These are phyloP conservation scores for Gymnocypris eckloni DNA, from an alignment of 2,797 vertebrate genomes.

Conservation along the genomic window DNA sequence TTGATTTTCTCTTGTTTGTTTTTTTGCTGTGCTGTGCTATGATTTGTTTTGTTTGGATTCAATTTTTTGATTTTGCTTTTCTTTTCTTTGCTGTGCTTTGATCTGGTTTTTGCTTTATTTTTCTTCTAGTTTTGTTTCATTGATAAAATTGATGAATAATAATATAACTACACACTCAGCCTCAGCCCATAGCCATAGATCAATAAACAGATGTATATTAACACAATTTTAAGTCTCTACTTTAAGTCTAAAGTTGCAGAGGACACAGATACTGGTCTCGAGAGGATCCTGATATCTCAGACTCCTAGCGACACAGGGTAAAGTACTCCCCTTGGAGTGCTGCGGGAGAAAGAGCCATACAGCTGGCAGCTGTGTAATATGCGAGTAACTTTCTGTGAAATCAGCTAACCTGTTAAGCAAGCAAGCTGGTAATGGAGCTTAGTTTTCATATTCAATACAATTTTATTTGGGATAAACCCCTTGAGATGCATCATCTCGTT, in stretches of 20 bases:
- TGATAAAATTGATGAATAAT: neutral
- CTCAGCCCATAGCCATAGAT: neutral
- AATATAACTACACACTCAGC: neutral
- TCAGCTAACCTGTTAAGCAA: conserved; percentile 46
- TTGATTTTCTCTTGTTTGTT: neutral
- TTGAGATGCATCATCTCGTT: no score
- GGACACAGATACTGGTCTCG: neutral
- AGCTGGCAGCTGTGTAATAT: conserved; percentile 31
- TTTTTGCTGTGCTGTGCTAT: neutral
- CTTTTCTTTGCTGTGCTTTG: no score
- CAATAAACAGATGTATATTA: neutral
- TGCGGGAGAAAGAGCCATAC: conserved; percentile 46
- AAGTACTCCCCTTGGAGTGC: conserved; percentile 50
- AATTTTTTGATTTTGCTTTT: no score
- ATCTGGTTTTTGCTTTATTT: neutral
- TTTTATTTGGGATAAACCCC: no score
- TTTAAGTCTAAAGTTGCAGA: no score
- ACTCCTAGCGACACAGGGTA: conserved; percentile 42
- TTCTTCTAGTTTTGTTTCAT: neutral
- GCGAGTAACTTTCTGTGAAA: conserved; percentile 50
- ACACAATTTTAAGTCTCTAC: neutral
- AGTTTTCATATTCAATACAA: neutral
- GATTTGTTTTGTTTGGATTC: neutral
- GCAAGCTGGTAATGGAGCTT: conserved; percentile 4
- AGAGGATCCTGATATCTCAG: conserved; percentile 2